Evolutionary conservation across 2,888 invertebrate species (phyloP), one percentile per base, ranked within the genome.

Genomic region (Zhengitettix transpicula): DNA sequence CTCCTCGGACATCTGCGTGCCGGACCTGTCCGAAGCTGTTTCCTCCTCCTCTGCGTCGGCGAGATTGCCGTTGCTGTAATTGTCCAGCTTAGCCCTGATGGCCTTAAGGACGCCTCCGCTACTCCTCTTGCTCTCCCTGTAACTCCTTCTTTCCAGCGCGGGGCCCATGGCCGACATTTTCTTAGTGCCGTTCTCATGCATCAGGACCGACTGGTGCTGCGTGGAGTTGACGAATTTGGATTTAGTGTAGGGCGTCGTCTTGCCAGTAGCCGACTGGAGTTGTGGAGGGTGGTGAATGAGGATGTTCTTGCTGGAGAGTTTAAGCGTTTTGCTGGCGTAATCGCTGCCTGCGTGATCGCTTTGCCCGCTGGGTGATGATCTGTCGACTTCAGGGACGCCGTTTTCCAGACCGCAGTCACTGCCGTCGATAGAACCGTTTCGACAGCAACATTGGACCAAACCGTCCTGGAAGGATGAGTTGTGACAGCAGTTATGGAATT

Each of bases 351-450:
- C 78, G 57, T 88, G 84, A 69, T 90, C 90, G 64, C 89, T 90
- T 71, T 90, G 90, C 0, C 90, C 90, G 65, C 89, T 89, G 0
- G 90, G 90, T 0, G 90, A 90, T 8, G 89, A 88, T 17, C 90
- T 78, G 68, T 88, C 88, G 12, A 57, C 61, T 15, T 63, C 63
- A 1, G 59, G 61, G 16, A 59, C 44, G 9, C 42, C 47, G 28
- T 42, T 51, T n/a, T 42, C 17, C 16, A 57, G 52, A 16, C 40
- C 40, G 53, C 59, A 59, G n/a, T n/a, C 47, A 8, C n/a, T 47
- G 12, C 47, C 47, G 47, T 47, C 47, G 12, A 47, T 14, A 14
- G 47, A 14, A 14, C 47, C 47, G n/a, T 47, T 47, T 47, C 47
- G 12, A 47, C n/a, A 47, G 47, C 47, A 47, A 5, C 53, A 52